Percentiles rank a stretch among this genome's conserved stretches.
Conservation (phyloP, 2,888 invertebrate species). For the Petrophora chlorosata region DNA sequence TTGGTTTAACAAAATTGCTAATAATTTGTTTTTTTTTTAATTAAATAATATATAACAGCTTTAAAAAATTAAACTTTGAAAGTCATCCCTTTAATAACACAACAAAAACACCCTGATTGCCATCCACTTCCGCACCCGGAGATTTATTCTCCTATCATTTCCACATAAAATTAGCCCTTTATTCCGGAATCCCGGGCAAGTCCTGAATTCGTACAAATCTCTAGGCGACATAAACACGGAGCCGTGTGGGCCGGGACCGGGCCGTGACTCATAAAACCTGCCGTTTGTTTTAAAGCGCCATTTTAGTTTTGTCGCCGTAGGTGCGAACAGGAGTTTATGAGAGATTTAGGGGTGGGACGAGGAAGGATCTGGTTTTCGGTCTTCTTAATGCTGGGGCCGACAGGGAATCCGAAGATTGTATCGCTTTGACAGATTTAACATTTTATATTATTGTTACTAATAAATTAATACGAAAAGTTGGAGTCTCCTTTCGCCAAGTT, state of each 20-base stretch:
- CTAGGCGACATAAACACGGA: slow-evolving; percentile 27
- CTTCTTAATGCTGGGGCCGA: not conserved
- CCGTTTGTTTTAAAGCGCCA: slow-evolving; percentile 36
- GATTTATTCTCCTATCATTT: slow-evolving; percentile 21
- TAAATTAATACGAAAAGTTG: too few relatives aligned
- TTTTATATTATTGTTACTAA: too few relatives aligned
- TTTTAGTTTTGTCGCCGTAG: slow-evolving; percentile 34
- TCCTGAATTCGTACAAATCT: slow-evolving; percentile 27
- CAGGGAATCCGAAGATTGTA: too few relatives aligned
- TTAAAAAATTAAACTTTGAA: too few relatives aligned
- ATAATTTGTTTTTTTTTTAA: too few relatives aligned
- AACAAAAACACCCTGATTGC: slow-evolving; percentile 10
- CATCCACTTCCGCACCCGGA: not conserved
- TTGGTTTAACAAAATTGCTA: too few relatives aligned
- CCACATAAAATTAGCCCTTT: slow-evolving; percentile 18
- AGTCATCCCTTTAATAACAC: too few relatives aligned
- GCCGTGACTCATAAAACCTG: slow-evolving; percentile 33
- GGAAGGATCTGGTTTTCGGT: not conserved
- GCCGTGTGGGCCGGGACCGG: slow-evolving; percentile 8
- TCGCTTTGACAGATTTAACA: too few relatives aligned
- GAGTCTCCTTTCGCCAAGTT: too few relatives aligned
- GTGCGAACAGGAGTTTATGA: slow-evolving; percentile 32
- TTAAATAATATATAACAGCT: too few relatives aligned
- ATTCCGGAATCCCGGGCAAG: not conserved
- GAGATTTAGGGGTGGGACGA: slow-evolving; percentile 8